phyloP scores from a whole-genome alignment of 2,888 invertebrate genomes.

The Xestobium rufovillosum region DNA sequence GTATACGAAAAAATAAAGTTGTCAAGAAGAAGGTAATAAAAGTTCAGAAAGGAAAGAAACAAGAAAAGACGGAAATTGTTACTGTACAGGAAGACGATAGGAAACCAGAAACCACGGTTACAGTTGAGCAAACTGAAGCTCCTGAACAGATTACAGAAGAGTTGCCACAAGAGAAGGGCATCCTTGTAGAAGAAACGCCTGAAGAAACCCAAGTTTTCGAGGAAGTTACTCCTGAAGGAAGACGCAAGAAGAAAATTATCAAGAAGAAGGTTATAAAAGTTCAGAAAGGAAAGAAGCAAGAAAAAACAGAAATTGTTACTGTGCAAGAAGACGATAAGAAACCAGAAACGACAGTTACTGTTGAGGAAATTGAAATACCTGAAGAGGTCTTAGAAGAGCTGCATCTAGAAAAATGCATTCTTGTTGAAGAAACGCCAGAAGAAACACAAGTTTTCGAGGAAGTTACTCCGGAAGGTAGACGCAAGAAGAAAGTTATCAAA shows the following conservation, averaged over 20 bases:
- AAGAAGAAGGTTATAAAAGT: constrained; percentile 43
- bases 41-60: constrained; percentile 38
- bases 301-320: constrained; percentile 41
- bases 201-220: constrained; percentile 23
- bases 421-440: constrained; percentile 32
- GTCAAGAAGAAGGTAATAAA: constrained; percentile 39
- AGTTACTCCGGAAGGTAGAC: constrained; percentile 26
- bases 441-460: constrained; percentile 36
- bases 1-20: constrained; percentile 29
- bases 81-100: constrained; percentile 30
- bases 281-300: constrained; percentile 34
- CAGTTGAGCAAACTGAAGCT: constrained; percentile 20
- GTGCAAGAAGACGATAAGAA: constrained; percentile 42
- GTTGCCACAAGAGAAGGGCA: constrained; percentile 8
- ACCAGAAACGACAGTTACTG: constrained; percentile 32
- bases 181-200: constrained; percentile 26
- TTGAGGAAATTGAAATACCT: constrained; percentile 13
- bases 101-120: constrained; percentile 27
- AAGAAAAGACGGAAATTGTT: constrained; percentile 40
- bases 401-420: constrained; percentile 17
- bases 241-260: constrained; percentile 21
- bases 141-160: constrained; percentile 10
- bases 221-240: constrained; percentile 25
- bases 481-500: constrained; percentile 31
- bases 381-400: constrained; percentile 24